These are phyloP conservation scores for Aporrectodea caliginosa DNA, from an alignment of 1,140 invertebrate species.

Conservation along the genomic window DNA sequence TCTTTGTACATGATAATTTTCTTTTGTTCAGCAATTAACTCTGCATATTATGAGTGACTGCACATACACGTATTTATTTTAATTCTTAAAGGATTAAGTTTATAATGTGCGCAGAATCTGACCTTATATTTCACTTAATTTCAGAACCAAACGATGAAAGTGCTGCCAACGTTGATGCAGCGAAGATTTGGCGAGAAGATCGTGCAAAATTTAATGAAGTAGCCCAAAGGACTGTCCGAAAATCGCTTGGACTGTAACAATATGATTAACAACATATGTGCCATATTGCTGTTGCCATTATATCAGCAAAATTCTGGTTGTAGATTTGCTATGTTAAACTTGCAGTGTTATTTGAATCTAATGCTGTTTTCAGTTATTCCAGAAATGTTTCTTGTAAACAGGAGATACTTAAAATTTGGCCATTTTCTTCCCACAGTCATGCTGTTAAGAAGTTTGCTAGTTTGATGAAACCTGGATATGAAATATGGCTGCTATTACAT, in stretches of 20 bases:
- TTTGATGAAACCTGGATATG: too few species aligned
- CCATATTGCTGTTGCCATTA: background rate
- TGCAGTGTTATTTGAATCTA: too few species aligned
- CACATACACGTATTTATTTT: background rate
- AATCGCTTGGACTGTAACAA: slow-evolving; percentile 69
- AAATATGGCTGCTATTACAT: too few species aligned
- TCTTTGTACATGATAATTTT: too few species aligned
- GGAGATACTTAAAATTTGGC: too few species aligned
- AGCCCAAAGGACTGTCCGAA: slow-evolving; percentile 83
- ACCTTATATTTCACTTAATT: background rate
- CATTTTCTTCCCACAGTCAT: too few species aligned
- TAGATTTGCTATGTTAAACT: too few species aligned
- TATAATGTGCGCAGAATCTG: background rate
- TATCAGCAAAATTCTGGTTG: too few species aligned
- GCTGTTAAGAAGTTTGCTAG: too few species aligned
- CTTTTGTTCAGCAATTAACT: too few species aligned
- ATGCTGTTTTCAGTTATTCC: too few species aligned
- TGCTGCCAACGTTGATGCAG: slow-evolving; percentile 98
- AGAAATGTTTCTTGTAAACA: too few species aligned
- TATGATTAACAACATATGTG: background rate
- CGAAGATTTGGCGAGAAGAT: slow-evolving; percentile 99
- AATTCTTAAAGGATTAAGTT: background rate
- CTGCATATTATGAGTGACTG: background rate
- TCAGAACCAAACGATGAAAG: slow-evolving; percentile 98
- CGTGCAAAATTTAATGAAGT: slow-evolving; percentile 88